Base-by-base conservation (phyloP, 2,888 invertebrate genomes). In the Psococerastis gibbosa region DNA sequence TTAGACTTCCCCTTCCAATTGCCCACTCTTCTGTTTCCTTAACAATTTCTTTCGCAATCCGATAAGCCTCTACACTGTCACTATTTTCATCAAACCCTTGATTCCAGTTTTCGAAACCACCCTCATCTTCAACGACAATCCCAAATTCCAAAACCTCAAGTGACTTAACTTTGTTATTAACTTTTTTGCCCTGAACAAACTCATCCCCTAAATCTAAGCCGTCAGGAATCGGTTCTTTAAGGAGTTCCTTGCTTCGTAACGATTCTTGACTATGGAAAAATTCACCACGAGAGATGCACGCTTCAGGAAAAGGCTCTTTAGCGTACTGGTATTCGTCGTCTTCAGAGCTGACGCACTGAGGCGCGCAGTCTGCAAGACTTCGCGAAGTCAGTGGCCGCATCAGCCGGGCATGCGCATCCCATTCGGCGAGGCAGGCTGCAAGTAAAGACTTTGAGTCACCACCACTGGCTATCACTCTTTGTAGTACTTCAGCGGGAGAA, bases 361-460 rank as follows among this genome's bases (percentile, higher is more conserved):
- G 22, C 13, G 38, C 38, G 38, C 38, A 38, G 20, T 38, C 20
- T n/a, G 38, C 8, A 20, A 38, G 38, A 16, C 17, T 18, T 18
- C 38, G 38, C 4, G 38, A 16, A 13, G 38, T 38, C 22, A 38
- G 20, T 20, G 38, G 38, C 18, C 38, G 38, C 38, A 38, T 38
- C 17, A 38, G 38, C n/a, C 38, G 38, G n/a, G 38, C 45, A 32
- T 35, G 27, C 11, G 45, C 45, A 20, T 23, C 42, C 41, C 27
- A 17, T 20, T 48, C 48, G 22, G 43, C 35, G 17, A 49, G 44
- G 35, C 49, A 47, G 32, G 47, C 47, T 17, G 47, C 49, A 46
- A 47, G 41, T 38, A 49, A 32, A 4, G 47, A 48, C 23, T 43
- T 45, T 32, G 45, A 22, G 22, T 38, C 38, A 17, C 38, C 38